Evolutionary conservation across 1,140 invertebrate genomes (phyloP).

Genomic region (Latrodectus geometricus): DNA sequence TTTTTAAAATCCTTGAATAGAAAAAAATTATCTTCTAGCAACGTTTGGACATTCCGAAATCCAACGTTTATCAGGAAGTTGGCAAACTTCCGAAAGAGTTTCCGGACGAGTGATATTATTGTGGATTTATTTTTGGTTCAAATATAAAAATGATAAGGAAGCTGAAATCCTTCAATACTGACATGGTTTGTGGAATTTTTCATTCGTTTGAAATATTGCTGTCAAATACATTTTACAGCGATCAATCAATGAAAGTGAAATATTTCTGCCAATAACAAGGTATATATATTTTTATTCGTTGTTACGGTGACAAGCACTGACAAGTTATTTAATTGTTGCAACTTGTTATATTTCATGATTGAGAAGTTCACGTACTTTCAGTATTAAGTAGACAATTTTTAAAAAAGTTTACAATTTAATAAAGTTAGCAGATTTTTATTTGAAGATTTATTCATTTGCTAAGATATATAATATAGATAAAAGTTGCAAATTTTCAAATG

Average conservation of each 20-base stretch:
- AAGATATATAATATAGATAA: too few species aligned
- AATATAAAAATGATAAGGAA: constrained; percentile 44
- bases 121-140: constrained; percentile 49
- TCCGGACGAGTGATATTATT: constrained; percentile 47
- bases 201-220: constrained; percentile 54
- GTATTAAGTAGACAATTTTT: too few species aligned
- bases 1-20: neutral
- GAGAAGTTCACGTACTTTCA: too few species aligned
- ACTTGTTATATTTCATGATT: too few species aligned
- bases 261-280: constrained; percentile 3
- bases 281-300: neutral
- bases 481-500: too few species aligned
- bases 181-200: constrained; percentile 52
- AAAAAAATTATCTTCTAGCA: constrained; percentile 14
- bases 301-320: too few species aligned
- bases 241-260: constrained; percentile 10
- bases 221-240: constrained; percentile 43
- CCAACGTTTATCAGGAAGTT: constrained; percentile 57
- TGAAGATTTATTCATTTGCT: too few species aligned
- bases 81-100: constrained; percentile 53
- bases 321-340: too few species aligned
- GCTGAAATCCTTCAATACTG: constrained; percentile 52
- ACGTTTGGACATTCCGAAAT: constrained; percentile 40
- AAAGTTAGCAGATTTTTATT: too few species aligned
- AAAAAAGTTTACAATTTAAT: too few species aligned